Evolutionary conservation across 2,113 vertebrate species (phyloP).

Genomic region (Casuarius casuarius): DNA sequence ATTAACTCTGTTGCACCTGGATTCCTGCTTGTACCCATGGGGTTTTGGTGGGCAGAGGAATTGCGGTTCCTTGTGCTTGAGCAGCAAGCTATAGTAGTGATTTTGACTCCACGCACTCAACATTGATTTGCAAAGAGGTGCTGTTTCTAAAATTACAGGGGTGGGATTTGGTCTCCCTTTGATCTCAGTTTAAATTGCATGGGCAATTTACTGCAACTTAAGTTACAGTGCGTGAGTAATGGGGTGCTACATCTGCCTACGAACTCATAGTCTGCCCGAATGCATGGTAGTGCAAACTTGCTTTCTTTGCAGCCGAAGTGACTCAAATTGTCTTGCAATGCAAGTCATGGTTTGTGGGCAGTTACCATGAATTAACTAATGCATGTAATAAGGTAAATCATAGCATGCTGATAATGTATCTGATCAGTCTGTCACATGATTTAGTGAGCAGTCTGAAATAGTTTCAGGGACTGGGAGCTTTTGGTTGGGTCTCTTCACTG

Average conservation of each 20-base stretch:
- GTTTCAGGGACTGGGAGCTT: not conserved
- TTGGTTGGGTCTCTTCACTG: not conserved
- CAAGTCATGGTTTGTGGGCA: not conserved
- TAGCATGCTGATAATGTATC: not conserved
- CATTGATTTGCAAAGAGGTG: constrained; percentile 17
- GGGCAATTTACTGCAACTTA: constrained; percentile 26
- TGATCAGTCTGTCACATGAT: not conserved
- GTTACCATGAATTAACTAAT: not conserved
- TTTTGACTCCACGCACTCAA: not conserved
- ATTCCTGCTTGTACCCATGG: not conserved
- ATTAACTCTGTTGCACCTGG: not conserved
- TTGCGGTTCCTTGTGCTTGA: not conserved
- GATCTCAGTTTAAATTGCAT: not conserved
- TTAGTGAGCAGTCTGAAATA: not conserved
- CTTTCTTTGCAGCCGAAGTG: not conserved
- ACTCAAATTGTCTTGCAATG: not conserved
- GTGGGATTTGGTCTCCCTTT: not conserved
- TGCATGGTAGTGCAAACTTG: not conserved
- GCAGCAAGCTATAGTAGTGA: not conserved
- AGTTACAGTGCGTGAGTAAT: not conserved
- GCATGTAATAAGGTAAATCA: not conserved
- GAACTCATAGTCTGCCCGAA: not conserved
- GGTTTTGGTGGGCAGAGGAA: not conserved
- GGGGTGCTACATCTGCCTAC: not conserved
- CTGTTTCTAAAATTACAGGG: not conserved